These are phyloP conservation scores for Microcebus ravelobensis DNA, from an alignment of 2,113 vertebrate species.

Conservation along the genomic window DNA sequence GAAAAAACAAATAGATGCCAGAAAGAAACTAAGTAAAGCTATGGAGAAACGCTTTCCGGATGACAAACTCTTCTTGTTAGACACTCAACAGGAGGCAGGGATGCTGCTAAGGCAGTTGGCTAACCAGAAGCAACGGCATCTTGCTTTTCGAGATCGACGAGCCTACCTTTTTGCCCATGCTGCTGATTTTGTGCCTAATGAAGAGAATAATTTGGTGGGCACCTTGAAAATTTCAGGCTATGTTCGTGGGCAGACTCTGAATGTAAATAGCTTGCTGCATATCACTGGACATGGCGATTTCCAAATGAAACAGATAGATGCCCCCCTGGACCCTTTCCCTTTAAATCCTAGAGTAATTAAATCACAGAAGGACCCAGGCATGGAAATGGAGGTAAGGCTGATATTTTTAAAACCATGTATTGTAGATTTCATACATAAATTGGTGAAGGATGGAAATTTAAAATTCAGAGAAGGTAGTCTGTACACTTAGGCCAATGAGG, in stretches of 20 bases:
- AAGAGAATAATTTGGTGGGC: slow-evolving; percentile 85
- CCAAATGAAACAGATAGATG: slow-evolving; percentile 95
- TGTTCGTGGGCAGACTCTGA: slow-evolving; percentile 89
- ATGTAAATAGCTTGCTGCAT: slow-evolving; percentile 93
- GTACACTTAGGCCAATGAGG: background rate
- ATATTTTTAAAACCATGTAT: background rate
- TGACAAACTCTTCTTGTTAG: slow-evolving; percentile 89
- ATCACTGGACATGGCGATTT: slow-evolving; percentile 96
- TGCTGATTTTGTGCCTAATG: slow-evolving; percentile 86
- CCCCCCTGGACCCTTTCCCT: slow-evolving; percentile 90
- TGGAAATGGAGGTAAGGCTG: slow-evolving; percentile 87
- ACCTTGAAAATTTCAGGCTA: slow-evolving; percentile 96
- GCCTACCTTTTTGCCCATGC: slow-evolving; percentile 90
- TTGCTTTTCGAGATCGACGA: slow-evolving; percentile 92
- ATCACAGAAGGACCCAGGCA: slow-evolving; percentile 83
- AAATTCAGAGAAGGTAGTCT: background rate
- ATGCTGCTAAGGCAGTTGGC: slow-evolving; percentile 92
- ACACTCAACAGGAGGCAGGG: slow-evolving; percentile 90
- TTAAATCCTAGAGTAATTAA: slow-evolving; percentile 84
- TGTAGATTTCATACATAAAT: background rate
- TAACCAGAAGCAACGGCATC: slow-evolving; percentile 91
- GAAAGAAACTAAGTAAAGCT: slow-evolving; percentile 89
- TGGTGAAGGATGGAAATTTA: slow-evolving; percentile 12
- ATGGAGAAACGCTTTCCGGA: slow-evolving; percentile 92
- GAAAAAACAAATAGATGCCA: slow-evolving; percentile 92